Percentiles rank a stretch among this genome's conserved stretches.
These are phyloP conservation scores for Nasonia oneida DNA, from an alignment of 2,888 invertebrate species.

Conservation along the genomic window DNA sequence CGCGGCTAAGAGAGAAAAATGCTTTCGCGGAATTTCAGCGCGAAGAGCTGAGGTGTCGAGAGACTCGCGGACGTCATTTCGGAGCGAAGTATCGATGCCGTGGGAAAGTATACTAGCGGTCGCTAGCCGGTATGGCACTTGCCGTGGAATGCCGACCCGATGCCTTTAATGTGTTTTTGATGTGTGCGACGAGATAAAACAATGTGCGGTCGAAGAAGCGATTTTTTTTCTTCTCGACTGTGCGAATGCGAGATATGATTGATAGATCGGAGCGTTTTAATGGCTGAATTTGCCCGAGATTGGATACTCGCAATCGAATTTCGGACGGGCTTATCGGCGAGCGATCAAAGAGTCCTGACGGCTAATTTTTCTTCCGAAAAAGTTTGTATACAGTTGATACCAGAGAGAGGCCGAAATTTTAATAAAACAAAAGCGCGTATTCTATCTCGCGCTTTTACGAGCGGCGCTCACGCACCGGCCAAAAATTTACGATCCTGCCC, in stretches of 20 bases:
- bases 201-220: background rate
- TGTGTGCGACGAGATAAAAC: conserved; percentile 20
- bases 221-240: background rate
- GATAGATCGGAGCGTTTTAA: background rate
- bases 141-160: conserved; percentile 15
- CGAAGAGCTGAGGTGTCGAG: background rate
- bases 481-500: background rate
- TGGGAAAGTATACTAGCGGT: conserved; percentile 38
- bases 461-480: background rate
- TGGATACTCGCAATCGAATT: background rate
- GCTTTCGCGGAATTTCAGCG: conserved; percentile 15
- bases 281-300: background rate
- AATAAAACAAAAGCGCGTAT: background rate
- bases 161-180: conserved; percentile 26
- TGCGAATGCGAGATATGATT: background rate
- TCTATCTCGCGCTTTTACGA: background rate
- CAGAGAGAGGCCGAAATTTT: background rate
- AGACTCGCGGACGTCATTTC: conserved; percentile 20
- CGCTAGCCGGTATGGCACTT: conserved; percentile 1
- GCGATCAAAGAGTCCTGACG: background rate
- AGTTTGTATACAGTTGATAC: background rate
- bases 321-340: background rate
- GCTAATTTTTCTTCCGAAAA: background rate
- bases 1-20: background rate
- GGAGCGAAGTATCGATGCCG: conserved; percentile 29